These are phyloP conservation scores for Schlechtendalia chinensis DNA, from an alignment of 1,140 invertebrate genomes.

Conservation along the genomic window DNA sequence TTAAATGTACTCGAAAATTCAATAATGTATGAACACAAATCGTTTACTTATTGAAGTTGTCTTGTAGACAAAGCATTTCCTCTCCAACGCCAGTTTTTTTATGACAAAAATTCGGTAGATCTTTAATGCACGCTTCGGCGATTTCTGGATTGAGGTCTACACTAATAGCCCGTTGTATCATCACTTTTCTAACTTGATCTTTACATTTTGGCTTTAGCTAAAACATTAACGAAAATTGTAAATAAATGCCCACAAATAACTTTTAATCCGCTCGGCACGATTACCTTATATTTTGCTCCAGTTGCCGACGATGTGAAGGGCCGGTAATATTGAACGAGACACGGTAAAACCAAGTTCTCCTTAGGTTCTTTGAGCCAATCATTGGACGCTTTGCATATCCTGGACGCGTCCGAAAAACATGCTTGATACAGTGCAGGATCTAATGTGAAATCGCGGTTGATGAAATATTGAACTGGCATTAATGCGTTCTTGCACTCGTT, in stretches of 20 bases:
- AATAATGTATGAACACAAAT: neutral
- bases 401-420: slow-evolving; percentile 82
- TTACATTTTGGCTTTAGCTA: slow-evolving; percentile 66
- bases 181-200: slow-evolving; percentile 82
- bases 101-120: slow-evolving; percentile 79
- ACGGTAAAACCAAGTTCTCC: slow-evolving; percentile 79
- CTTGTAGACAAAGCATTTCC: slow-evolving; percentile 90
- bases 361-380: slow-evolving; percentile 69
- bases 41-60: slow-evolving; percentile 72
- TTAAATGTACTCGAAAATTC: neutral
- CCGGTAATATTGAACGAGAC: slow-evolving; percentile 74
- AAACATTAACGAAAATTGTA: slow-evolving; percentile 27
- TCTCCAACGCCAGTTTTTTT: slow-evolving; percentile 80
- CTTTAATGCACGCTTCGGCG: slow-evolving; percentile 83
- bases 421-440: slow-evolving; percentile 85
- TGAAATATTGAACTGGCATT: slow-evolving; percentile 95
- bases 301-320: slow-evolving; percentile 60
- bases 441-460: slow-evolving; percentile 89
- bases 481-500: slow-evolving; percentile 85
- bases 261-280: neutral
- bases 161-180: slow-evolving; percentile 85
- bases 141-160: slow-evolving; percentile 93
- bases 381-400: slow-evolving; percentile 75
- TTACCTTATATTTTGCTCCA: slow-evolving; percentile 39
- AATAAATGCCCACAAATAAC: neutral